Percentiles rank a stretch among this genome's conserved stretches.
Evolutionary conservation across 2,113 vertebrate genomes (phyloP).

Genomic region (Nematolebias whitei): DNA sequence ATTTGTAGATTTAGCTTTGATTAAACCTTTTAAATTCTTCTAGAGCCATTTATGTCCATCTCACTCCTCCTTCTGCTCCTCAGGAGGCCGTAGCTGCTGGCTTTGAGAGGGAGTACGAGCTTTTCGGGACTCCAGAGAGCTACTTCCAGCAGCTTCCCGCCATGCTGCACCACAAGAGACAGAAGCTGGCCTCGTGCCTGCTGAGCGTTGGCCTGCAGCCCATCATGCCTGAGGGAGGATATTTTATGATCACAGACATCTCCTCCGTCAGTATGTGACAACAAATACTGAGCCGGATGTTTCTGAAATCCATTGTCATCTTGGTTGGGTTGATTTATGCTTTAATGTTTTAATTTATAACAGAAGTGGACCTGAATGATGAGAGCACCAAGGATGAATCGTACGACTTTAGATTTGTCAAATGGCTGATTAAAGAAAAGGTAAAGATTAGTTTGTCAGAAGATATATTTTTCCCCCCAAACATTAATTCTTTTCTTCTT

Average conservation of each 20-base stretch:
- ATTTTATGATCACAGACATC: conserved; percentile 90
- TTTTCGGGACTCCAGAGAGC: conserved; percentile 84
- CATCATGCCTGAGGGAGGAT: conserved; percentile 88
- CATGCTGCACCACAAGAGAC: conserved; percentile 79
- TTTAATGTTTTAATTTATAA: not conserved
- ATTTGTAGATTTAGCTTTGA: too few relatives aligned
- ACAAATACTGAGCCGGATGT: not conserved
- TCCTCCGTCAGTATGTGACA: conserved; percentile 86
- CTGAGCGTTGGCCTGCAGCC: conserved; percentile 84
- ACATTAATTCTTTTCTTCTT: not conserved
- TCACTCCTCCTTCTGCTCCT: not conserved
- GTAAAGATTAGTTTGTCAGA: conserved; percentile 67
- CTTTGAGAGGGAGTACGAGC: conserved; percentile 83
- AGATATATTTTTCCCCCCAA: conserved; percentile 74
- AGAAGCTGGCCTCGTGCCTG: conserved; percentile 82
- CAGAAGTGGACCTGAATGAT: conserved; percentile 83
- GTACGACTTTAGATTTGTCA: conserved; percentile 85
- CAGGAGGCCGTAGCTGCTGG: conserved; percentile 88
- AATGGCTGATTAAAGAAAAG: conserved; percentile 94
- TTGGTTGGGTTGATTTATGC: not conserved
- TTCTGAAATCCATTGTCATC: not conserved
- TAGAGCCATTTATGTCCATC: too few relatives aligned
- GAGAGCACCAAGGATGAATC: conserved; percentile 65
- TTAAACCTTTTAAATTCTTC: too few relatives aligned
- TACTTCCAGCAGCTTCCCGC: conserved; percentile 87